Evolutionary conservation across 2,888 invertebrate genomes (phyloP).

Genomic region (Tiphia femorata): DNA sequence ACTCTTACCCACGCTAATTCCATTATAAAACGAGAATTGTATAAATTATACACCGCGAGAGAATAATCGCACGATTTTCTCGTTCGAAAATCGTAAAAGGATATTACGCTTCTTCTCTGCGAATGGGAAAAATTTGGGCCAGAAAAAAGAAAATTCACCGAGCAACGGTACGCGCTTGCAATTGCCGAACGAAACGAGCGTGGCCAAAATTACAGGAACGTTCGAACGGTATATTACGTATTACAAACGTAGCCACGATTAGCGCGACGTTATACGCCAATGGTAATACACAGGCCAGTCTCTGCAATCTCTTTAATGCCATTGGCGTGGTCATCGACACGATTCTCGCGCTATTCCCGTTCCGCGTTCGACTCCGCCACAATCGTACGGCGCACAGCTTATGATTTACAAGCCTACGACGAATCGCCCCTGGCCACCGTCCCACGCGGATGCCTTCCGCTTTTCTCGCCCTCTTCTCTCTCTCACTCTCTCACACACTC

Average conservation of each 20-base stretch:
- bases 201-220: too few relatives aligned
- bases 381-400: constrained; percentile 14
- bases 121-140: too few relatives aligned
- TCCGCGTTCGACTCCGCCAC: constrained; percentile 16
- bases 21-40: too few relatives aligned
- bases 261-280: constrained; percentile 52
- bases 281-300: constrained; percentile 48
- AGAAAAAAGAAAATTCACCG: too few relatives aligned
- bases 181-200: too few relatives aligned
- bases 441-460: constrained; percentile 28
- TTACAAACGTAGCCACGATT: constrained; percentile 48
- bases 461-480: constrained; percentile 13
- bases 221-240: too few relatives aligned
- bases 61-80: too few relatives aligned
- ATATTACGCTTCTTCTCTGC: too few relatives aligned
- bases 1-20: too few relatives aligned
- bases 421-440: constrained; percentile 53
- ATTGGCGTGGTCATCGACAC: constrained; percentile 49
- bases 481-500: constrained; percentile 1
- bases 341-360: constrained; percentile 26
- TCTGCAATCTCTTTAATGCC: constrained; percentile 49
- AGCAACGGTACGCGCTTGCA: too few relatives aligned
- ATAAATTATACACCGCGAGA: too few relatives aligned
- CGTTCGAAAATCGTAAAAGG: too few relatives aligned
- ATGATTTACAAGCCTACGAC: constrained; percentile 51